Base-by-base conservation (phyloP, 2,888 invertebrate genomes). In the Cloeon dipterum region DNA sequence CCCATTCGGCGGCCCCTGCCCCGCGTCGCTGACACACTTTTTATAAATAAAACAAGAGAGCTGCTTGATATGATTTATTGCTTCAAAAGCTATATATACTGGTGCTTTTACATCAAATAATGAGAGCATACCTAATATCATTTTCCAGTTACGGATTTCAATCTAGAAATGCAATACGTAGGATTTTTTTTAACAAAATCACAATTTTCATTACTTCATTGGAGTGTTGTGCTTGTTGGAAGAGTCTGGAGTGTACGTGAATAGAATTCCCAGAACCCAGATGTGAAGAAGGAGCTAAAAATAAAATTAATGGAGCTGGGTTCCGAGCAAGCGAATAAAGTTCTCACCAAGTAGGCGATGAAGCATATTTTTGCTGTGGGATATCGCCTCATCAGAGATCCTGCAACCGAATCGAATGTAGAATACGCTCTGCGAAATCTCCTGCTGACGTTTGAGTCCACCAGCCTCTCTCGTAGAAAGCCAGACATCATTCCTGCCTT, bases 311-410 rank as follows among this genome's bases (percentile, higher is more conserved):
- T 39, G 16, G n/a, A n/a, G n/a, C n/a, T n/a, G 4, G 4, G 37
- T 23, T 3, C 8, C 37, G 13, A 7, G 8, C 8, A 21, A 21
- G 18, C 3, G 5, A 3, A 20, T 10, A 10, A 38, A 10, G 40
- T 19, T 33, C 10, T 13, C 50, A 73, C 82, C 68, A 88, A 78
- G 53, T 89, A 89, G 47, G 75, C 58, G 41, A 88, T 64, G n/a
- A 86, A 68, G 52, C 81, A 70, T 40, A 85, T 68, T 47, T 88
- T 67, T 40, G 83, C 74, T 33, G 81, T 56, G 0, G 88, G 88
- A 57, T 86, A 79, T 40, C 83, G 62, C 40, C 81, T 65, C 34
- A 86, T 59, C 54, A 85, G 77, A 14, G 77, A 66, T 10, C 83
- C 85, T 14, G 83, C 60, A 37, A 85, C 64, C 17, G 71, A 68